These are phyloP conservation scores for Drosophila orena DNA, from an alignment of 1,140 invertebrate species.

Conservation along the genomic window DNA sequence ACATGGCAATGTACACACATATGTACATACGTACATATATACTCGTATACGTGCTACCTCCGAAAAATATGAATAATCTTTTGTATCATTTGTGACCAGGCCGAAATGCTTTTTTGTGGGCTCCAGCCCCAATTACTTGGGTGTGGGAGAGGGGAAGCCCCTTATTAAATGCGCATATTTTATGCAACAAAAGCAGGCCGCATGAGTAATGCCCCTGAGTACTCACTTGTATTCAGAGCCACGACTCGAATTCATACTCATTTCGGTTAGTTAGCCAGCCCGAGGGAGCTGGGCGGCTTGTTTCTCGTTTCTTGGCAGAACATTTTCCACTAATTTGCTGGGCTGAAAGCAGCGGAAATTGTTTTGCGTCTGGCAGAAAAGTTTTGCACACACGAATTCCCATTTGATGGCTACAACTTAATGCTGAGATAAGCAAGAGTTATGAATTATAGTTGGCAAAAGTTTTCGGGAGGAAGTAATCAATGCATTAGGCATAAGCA, in stretches of 20 bases:
- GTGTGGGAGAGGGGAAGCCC: constrained; percentile 34
- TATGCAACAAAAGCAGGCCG: constrained; percentile 59
- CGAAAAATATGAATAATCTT: constrained; percentile 61
- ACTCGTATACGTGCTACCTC: constrained; percentile 5
- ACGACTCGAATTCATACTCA: constrained; percentile 41
- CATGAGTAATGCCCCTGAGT: constrained; percentile 30
- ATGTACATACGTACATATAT: neutral
- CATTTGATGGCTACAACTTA: constrained; percentile 74
- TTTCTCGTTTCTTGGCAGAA: constrained; percentile 35
- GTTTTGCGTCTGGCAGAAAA: constrained; percentile 75
- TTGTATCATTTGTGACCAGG: constrained; percentile 48
- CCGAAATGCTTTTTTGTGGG: constrained; percentile 45
- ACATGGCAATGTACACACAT: constrained; percentile 30
- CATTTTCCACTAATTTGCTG: constrained; percentile 60
- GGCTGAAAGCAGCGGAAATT: constrained; percentile 61
- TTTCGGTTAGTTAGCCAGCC: constrained; percentile 50
- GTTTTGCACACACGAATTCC: constrained; percentile 71
- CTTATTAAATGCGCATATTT: constrained; percentile 82
- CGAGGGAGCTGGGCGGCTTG: neutral
- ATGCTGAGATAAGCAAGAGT: constrained; percentile 70
- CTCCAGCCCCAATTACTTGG: constrained; percentile 36
- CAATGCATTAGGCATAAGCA: constrained; percentile 52
- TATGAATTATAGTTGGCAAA: constrained; percentile 60
- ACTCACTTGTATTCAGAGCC: constrained; percentile 47
- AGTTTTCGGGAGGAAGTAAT: constrained; percentile 58